Evolutionary conservation across 2,113 vertebrate species (phyloP).

Genomic region (Gymnocephalus cernua): DNA sequence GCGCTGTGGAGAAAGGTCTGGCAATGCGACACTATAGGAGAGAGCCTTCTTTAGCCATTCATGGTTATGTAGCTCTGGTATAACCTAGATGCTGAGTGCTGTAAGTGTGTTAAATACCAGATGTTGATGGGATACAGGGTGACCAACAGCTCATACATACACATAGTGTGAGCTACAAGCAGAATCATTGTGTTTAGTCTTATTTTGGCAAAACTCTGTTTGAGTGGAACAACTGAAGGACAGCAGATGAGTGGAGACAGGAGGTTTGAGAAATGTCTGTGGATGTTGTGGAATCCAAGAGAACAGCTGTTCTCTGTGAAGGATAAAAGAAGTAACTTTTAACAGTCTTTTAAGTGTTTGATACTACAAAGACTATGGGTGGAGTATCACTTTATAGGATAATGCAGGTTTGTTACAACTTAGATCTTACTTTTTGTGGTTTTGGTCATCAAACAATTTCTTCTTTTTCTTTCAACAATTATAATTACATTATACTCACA

Average conservation of each 20-base stretch:
- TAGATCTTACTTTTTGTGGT: too few species aligned
- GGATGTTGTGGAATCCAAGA: conserved; percentile 3
- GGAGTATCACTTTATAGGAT: too few species aligned
- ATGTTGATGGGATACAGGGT: neutral
- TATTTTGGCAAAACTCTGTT: neutral
- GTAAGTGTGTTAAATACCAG: neutral
- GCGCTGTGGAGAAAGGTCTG: too few species aligned
- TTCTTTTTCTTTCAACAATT: neutral
- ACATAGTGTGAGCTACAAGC: neutral
- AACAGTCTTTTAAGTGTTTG: neutral
- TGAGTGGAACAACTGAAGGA: too few species aligned
- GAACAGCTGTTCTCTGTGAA: conserved; percentile 1
- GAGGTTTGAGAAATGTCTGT: neutral
- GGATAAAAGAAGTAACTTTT: neutral
- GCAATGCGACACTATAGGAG: neutral
- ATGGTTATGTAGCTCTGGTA: neutral
- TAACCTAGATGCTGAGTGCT: neutral
- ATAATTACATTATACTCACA: neutral
- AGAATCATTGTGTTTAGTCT: neutral
- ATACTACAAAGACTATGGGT: too few species aligned
- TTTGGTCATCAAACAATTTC: neutral
- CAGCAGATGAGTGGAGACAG: neutral
- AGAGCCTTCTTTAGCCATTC: neutral
- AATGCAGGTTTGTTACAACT: too few species aligned
- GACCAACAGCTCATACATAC: neutral